Percentiles rank a stretch among this genome's conserved stretches.
Conservation (phyloP, 2,797 vertebrate genomes). For the Microchirus variegatus region DNA sequence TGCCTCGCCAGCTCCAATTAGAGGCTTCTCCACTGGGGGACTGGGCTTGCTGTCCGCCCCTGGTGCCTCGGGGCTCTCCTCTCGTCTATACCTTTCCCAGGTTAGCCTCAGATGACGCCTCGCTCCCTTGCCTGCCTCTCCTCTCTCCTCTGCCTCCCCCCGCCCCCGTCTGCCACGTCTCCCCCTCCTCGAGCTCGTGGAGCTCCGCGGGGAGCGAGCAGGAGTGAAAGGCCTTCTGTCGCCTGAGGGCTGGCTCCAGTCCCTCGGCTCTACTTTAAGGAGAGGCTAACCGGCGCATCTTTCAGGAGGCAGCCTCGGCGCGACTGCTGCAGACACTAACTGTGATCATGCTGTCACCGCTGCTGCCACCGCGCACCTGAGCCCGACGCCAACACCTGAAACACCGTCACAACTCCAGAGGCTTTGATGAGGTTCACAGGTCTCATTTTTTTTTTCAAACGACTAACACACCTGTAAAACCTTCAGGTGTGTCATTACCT, state of each 20-base stretch:
- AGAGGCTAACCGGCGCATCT: slow-evolving; percentile 58
- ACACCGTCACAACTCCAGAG: slow-evolving; percentile 3
- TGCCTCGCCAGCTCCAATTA: slow-evolving; percentile 77
- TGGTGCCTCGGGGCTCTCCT: slow-evolving; percentile 57
- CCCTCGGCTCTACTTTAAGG: slow-evolving; percentile 63
- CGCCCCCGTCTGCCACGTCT: slow-evolving; percentile 34
- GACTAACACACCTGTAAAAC: too few species aligned
- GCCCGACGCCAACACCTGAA: slow-evolving; percentile 23
- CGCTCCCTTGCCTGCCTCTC: slow-evolving; percentile 18
- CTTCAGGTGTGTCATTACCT: too few species aligned
- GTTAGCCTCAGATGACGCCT: slow-evolving; percentile 62
- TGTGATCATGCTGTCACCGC: slow-evolving; percentile 54
- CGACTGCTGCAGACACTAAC: slow-evolving; percentile 46
- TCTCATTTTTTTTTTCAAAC: background rate
- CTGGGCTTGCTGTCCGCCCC: slow-evolving; percentile 66
- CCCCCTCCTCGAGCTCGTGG: slow-evolving; percentile 41
- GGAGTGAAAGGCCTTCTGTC: slow-evolving; percentile 75
- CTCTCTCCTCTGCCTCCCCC: slow-evolving; percentile 9
- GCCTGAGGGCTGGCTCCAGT: slow-evolving; percentile 61
- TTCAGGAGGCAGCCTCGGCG: slow-evolving; percentile 35
- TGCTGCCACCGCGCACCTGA: slow-evolving; percentile 16
- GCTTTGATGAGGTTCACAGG: background rate
- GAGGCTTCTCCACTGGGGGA: slow-evolving; percentile 70
- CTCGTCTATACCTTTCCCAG: slow-evolving; percentile 70
- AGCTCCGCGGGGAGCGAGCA: slow-evolving; percentile 60